Evolutionary conservation across 2,888 invertebrate species (phyloP), one percentile per base, ranked within the genome.

Genomic region (Cheilosia variabilis): DNA sequence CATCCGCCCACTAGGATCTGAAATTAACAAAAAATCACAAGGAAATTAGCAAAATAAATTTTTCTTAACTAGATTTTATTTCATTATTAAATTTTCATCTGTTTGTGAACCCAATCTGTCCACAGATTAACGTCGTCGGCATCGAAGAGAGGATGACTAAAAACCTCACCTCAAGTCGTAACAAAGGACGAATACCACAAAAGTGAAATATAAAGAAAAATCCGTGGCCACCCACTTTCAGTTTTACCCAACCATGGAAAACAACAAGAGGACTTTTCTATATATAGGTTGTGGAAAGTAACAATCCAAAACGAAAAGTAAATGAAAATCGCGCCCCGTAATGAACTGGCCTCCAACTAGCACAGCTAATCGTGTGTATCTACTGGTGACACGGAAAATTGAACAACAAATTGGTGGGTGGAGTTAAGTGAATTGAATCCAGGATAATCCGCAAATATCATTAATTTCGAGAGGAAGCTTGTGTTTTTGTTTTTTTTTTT

Each of bases 1-100:
- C 75, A 93, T 90, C 65, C 91, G 90, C 81, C 91, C 92, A 73
- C 91, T 91, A 77, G 91, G 92, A 90, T 91, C 92, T 89, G 31
- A 45, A 68, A 63, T 52, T 1, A 2, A 58, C 45, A 53, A 34
- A 53, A 45, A 71, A 52, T 22, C 22, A 62, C n/a, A 50, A 37
- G 24, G 0, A 7, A 57, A 50, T 41, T 37, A 24, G 1, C 22
- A n/a, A 17, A 55, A 9, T 2, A 19, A 43, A 50, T 47, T 13
- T 15, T n/a, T 41, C 2, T 24, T 41, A 24, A 24, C 4, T 22
- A 4, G 7, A 60, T 17, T n/a, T 3, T 4, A 9, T 19, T 45
- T 45, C 17, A 15, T 43, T 7, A 45, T 7, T 43, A 27, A n/a
- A 45, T 24, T 10, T 24, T 43, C n/a, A n/a, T 60, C 47, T 10